Evolutionary conservation across 2,888 invertebrate genomes (phyloP), one percentile per base, ranked within the genome.

Genomic region (Cheiracanthium punctorium): DNA sequence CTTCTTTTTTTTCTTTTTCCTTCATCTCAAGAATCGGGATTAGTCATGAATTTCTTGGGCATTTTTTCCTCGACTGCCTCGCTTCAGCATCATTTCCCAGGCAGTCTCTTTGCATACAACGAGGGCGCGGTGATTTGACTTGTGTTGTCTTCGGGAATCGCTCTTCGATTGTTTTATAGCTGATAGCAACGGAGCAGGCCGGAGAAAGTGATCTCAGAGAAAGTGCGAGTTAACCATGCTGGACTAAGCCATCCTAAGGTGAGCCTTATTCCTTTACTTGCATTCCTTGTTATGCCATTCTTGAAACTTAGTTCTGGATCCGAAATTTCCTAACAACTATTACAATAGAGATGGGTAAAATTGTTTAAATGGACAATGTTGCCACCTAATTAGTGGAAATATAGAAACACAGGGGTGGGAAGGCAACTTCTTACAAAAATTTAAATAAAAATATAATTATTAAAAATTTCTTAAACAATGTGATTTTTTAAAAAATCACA

Each of bases 1-100:
- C n/a, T 14, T 12, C 20, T 58, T 1, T 41, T 41, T 71, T 43
- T 71, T 24, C 29, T 43, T 71, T 24, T n/a, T 71, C 43, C 43
- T 17, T 0, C 43, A n/a, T 14, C 43, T 43, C 28, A 32, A 69
- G 43, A 24, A 41, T 43, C 43, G 41, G 41, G 71, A 71, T 71
- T 71, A 71, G 71, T 24, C 43, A 71, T 71, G n/a, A 41, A 43
- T 71, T 70, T 37, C 43, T 41, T 43, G 29, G 29, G 71, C 41
- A 24, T 69, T 81, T n/a, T n/a, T 76, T 81, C 81, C 81, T 82
- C 33, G 65, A 80, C 41, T 65, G 43, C 14, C 65, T 75, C 64
- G 43, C 17, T 71, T 8, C 41, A 29, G 43, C 37, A 43, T 71
- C n/a, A 71, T 71, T n/a, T 43, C 43, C 28, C 41, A 43, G 17